Evolutionary conservation across 2,888 invertebrate genomes (phyloP).

Genomic region (Lasioglossum lativentre): DNA sequence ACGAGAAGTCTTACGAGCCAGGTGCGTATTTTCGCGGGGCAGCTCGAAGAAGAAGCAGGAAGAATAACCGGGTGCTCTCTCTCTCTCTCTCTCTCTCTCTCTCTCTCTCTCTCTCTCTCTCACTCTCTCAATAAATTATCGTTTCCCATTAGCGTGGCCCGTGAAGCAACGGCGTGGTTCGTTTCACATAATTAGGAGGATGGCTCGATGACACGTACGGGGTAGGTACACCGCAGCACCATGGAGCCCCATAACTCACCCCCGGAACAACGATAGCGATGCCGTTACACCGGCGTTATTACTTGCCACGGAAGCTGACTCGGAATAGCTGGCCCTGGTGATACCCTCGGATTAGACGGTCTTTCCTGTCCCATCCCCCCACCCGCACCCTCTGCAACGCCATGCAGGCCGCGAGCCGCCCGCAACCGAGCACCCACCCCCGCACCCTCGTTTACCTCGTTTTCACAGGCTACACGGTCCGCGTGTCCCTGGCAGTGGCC

Average conservation of each 20-base stretch:
- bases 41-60: slow-evolving; percentile 20
- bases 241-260: slow-evolving; percentile 52
- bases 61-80: slow-evolving; percentile 69
- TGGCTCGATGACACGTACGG: slow-evolving; percentile 69
- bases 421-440: not conserved
- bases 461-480: slow-evolving; percentile 38
- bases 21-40: not conserved
- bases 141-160: slow-evolving; percentile 73
- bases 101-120: slow-evolving; percentile 57
- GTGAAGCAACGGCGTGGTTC: slow-evolving; percentile 70
- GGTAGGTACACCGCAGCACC: slow-evolving; percentile 43
- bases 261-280: slow-evolving; percentile 58
- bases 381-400: not conserved
- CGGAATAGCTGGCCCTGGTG: slow-evolving; percentile 54
- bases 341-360: slow-evolving; percentile 50
- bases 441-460: slow-evolving; percentile 21
- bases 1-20: not conserved
- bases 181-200: slow-evolving; percentile 80
- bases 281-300: slow-evolving; percentile 57
- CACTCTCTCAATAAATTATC: slow-evolving; percentile 75
- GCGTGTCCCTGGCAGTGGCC: slow-evolving; percentile 59
- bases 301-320: slow-evolving; percentile 61
- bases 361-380: slow-evolving; percentile 29
- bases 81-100: slow-evolving; percentile 59
- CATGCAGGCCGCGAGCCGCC: not conserved